Evolutionary conservation across 2,113 vertebrate genomes (phyloP).

Genomic region (Phocoena phocoena): DNA sequence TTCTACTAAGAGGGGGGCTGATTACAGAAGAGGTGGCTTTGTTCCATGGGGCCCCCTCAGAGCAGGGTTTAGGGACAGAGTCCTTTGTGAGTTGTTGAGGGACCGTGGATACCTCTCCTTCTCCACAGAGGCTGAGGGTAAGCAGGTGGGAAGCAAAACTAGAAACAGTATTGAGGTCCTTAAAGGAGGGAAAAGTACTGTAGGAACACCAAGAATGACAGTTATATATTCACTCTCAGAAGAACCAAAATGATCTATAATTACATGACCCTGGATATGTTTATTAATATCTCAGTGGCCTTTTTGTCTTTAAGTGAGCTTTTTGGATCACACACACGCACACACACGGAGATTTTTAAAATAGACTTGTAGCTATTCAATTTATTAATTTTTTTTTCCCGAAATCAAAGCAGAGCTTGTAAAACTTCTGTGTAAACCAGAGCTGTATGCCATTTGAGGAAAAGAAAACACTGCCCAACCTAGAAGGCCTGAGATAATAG

Average conservation of each 20-base stretch:
- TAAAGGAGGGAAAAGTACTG: neutral
- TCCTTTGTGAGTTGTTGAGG: neutral
- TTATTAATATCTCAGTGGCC: neutral
- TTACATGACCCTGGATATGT: neutral
- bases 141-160: neutral
- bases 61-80: accelerated
- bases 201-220: neutral
- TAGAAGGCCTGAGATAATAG: neutral
- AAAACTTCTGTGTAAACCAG: neutral
- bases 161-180: neutral
- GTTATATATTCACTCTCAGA: neutral
- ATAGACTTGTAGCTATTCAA: neutral
- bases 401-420: conserved; percentile 50
- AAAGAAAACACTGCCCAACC: neutral
- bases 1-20: neutral
- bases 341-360: neutral
- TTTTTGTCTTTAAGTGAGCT: neutral
- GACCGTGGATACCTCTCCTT: neutral
- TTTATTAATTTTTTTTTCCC: neutral
- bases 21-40: neutral
- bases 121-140: neutral
- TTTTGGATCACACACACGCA: neutral
- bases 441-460: neutral
- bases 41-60: neutral
- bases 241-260: neutral